These are phyloP conservation scores for Charaxes varanes DNA, from an alignment of 1,140 invertebrate species.

Conservation along the genomic window DNA sequence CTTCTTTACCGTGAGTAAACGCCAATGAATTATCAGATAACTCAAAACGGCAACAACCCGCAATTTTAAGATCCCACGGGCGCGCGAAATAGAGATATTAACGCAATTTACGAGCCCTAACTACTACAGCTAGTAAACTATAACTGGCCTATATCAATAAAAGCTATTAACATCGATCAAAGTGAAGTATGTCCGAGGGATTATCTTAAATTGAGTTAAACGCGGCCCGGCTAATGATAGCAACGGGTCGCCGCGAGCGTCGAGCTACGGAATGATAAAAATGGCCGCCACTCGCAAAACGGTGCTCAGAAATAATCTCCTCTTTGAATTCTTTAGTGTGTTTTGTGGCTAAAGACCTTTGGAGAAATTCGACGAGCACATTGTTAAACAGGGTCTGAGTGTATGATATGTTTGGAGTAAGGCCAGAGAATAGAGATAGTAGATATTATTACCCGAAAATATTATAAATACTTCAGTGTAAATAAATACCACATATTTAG, in stretches of 20 bases:
- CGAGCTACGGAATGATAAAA: constrained; percentile 15
- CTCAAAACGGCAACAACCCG: constrained; percentile 43
- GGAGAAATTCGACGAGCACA: too few relatives aligned
- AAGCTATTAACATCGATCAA: constrained; percentile 66
- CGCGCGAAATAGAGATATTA: constrained; percentile 57
- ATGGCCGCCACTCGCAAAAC: constrained; percentile 12
- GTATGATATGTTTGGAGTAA: too few relatives aligned
- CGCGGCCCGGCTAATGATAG: constrained; percentile 40
- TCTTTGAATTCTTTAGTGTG: constrained; percentile 9
- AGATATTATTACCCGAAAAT: too few relatives aligned
- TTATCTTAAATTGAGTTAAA: constrained; percentile 61
- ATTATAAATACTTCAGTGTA: too few relatives aligned
- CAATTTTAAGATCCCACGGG: constrained; percentile 49
- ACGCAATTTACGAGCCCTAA: constrained; percentile 50
- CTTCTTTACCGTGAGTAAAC: constrained; percentile 17
- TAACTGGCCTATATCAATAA: constrained; percentile 68
- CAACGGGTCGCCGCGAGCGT: constrained; percentile 10
- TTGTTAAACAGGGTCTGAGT: too few relatives aligned
- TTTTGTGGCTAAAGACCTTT: too few relatives aligned
- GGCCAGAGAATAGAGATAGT: too few relatives aligned
- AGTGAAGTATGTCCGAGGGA: constrained; percentile 51
- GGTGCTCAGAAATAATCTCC: constrained; percentile 10
- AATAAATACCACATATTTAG: too few relatives aligned
- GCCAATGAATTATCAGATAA: constrained; percentile 47
- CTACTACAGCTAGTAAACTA: constrained; percentile 45